Evolutionary conservation across 2,888 invertebrate species (phyloP).

Genomic region (Anorthoa munda): DNA sequence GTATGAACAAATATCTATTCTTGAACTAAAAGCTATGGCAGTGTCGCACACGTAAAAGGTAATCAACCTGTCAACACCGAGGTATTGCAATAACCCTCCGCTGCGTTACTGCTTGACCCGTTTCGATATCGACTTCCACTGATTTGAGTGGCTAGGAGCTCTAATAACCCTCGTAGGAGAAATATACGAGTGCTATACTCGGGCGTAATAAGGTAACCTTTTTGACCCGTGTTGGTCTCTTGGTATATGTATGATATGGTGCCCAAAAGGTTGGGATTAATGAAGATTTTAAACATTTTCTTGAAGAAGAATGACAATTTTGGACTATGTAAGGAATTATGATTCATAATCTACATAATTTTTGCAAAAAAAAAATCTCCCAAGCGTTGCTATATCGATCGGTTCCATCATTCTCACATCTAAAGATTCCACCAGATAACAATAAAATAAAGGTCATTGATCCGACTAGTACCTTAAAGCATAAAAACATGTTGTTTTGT

Average conservation of each 20-base stretch:
- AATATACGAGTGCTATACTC: slow-evolving; percentile 20
- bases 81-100: slow-evolving; percentile 49
- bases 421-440: no score
- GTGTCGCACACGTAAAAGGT: not conserved
- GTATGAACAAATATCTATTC: not conserved
- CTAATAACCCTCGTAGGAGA: slow-evolving; percentile 35
- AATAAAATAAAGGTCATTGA: no score
- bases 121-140: slow-evolving; percentile 47
- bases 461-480: no score
- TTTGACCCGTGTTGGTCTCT: not conserved
- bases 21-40: not conserved
- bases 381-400: no score
- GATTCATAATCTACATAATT: no score
- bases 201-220: slow-evolving; percentile 26
- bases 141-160: slow-evolving; percentile 46
- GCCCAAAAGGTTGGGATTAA: no score
- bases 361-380: no score
- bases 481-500: no score
- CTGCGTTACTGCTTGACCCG: slow-evolving; percentile 57
- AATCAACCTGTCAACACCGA: slow-evolving; percentile 43
- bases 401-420: no score
- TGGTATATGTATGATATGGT: not conserved
- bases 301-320: not conserved
- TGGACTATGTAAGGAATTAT: not conserved
- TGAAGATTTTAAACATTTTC: not conserved